Evolutionary conservation across 2,113 vertebrate genomes (phyloP).

Genomic region (Potamarius usumacintae): DNA sequence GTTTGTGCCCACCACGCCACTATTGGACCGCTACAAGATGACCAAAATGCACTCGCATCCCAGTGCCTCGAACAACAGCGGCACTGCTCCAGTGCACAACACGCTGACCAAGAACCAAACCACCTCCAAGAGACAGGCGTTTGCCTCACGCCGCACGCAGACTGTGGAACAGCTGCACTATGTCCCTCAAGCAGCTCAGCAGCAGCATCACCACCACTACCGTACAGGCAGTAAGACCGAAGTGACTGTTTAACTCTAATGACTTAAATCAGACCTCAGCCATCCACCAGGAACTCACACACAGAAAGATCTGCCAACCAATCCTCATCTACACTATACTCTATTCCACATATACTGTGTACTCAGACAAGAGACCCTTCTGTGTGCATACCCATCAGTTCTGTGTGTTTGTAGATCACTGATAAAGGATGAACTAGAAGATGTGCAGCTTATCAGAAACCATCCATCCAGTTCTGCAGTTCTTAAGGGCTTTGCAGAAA

Average conservation of each 20-base stretch:
- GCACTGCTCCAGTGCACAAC: slow-evolving; percentile 72
- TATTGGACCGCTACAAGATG: slow-evolving; percentile 97
- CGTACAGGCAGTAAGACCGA: slow-evolving; percentile 98
- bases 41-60: slow-evolving; percentile 99
- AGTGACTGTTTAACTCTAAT: slow-evolving; percentile 89
- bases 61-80: slow-evolving; percentile 92
- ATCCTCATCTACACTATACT: slow-evolving; percentile 12
- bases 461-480: slow-evolving; percentile 70
- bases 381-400: slow-evolving; percentile 39
- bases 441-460: slow-evolving; percentile 67
- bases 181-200: slow-evolving; percentile 76
- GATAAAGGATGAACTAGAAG: slow-evolving; percentile 42
- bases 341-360: slow-evolving; percentile 29
- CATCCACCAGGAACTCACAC: slow-evolving; percentile 4
- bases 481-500: slow-evolving; percentile 76
- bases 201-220: slow-evolving; percentile 89
- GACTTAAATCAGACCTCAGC: slow-evolving; percentile 12
- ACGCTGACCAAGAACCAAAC: slow-evolving; percentile 90
- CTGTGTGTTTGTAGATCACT: slow-evolving; percentile 38
- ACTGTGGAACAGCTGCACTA: slow-evolving; percentile 97
- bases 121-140: slow-evolving; percentile 91
- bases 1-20: slow-evolving; percentile 93
- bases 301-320: slow-evolving; percentile 15
- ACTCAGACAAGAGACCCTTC: slow-evolving; percentile 30
- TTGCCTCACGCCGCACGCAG: slow-evolving; percentile 95